Evolutionary conservation across 1,140 invertebrate genomes (phyloP), one percentile per base, ranked within the genome.

Genomic region (Leptoteleia sp.): DNA sequence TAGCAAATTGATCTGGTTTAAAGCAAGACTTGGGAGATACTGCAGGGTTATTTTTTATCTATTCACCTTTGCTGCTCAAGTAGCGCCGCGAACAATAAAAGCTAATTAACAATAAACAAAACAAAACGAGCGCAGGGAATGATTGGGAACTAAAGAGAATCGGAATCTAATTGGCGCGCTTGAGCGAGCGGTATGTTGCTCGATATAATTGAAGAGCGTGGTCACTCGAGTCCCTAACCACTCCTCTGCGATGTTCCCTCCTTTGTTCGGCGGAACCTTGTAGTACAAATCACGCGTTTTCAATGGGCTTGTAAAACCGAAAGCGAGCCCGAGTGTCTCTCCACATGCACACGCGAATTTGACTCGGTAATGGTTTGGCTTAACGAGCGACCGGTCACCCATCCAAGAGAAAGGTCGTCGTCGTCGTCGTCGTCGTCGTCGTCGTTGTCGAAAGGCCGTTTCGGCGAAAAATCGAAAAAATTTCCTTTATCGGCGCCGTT

Each of bases 221-320:
- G 67, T 78, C 75, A 78, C 59, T 78, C 59, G 75, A 78, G 50
- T 43, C 38, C 22, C 54, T n/a, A 29, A 16, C 67, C 75, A 65
- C 75, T 78, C 61, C 67, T 77, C 75, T 37, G 50, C 54, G 67
- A 78, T 71, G 65, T 55, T 71, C 75, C 59, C 75, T 79, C 57
- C 68, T 79, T 79, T 79, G 68, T 79, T 72, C 68, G 48, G 22
- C 38, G 61, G 55, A 48, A 62, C 76, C 62, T 79, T 72, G 67
- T 79, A 79, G 43, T 79, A 79, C 76, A 73, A 79, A 79, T 79
- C 76, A 64, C 76, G 76, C 76, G 62, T 68, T 79, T 79, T 79
- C 76, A 79, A 68, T 79, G 62, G 76, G 76, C 76, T 72, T 78
- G 76, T 78, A 78, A 78, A 78, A 67, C 61, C 75, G 50, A 70